phyloP scores from a whole-genome alignment of 2,113 vertebrate genomes.

The Fulica atra region DNA sequence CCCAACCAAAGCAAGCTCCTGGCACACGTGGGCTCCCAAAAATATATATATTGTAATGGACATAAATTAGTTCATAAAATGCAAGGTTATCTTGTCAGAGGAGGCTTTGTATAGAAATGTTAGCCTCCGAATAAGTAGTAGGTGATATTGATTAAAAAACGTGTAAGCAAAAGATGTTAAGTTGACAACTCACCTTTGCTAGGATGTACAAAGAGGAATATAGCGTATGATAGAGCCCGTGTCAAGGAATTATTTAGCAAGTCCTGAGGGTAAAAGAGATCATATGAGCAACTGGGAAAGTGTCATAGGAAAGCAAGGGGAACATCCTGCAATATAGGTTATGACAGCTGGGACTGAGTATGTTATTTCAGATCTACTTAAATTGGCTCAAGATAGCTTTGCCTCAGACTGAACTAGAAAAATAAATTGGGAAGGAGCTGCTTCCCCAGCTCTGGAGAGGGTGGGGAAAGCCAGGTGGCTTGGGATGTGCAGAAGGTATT shows the following conservation, averaged over 20 bases:
- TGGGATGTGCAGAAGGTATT: slow-evolving; percentile 46
- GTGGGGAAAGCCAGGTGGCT: slow-evolving; percentile 48
- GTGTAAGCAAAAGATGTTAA: background rate
- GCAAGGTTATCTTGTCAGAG: background rate
- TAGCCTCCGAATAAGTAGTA: background rate
- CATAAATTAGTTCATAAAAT: background rate
- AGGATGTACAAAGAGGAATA: background rate
- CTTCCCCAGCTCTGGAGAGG: background rate
- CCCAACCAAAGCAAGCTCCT: background rate
- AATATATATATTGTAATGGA: background rate
- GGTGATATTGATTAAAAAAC: background rate
- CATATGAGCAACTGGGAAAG: background rate
- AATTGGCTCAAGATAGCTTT: background rate
- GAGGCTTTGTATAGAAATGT: background rate
- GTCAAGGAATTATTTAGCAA: background rate
- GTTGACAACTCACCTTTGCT: background rate
- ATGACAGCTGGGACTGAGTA: slow-evolving; percentile 28
- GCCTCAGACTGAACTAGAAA: slow-evolving; percentile 52
- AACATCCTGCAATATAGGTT: slow-evolving; percentile 27
- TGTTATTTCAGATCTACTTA: background rate
- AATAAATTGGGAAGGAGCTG: background rate
- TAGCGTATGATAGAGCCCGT: background rate
- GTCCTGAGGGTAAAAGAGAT: background rate
- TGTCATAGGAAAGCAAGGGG: background rate
- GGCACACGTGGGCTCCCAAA: background rate